phyloP scores from a whole-genome alignment of 2,888 invertebrate species.

The Portevinia maculata region DNA sequence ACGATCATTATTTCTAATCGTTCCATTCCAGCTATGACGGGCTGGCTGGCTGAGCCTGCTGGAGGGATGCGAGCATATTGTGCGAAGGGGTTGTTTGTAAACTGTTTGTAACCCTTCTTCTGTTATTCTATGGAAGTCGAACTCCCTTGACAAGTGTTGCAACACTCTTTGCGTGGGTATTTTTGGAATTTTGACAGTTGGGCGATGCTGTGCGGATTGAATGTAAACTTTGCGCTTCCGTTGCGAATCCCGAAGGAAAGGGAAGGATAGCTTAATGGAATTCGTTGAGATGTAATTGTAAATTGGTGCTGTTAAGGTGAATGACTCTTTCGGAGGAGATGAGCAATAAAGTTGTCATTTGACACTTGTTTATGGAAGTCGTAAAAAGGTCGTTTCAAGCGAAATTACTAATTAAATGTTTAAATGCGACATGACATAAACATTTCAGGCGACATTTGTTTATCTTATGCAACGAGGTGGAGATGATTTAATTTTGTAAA shows the following conservation, averaged over 20 bases:
- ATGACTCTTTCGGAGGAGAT: conserved; percentile 37
- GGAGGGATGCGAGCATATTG: conserved; percentile 62
- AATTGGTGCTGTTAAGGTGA: conserved; percentile 57
- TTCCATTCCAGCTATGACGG: conserved; percentile 2
- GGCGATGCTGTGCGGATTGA: conserved; percentile 46
- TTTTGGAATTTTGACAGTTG: conserved; percentile 68
- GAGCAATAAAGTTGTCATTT: conserved; percentile 57
- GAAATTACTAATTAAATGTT: conserved; percentile 43
- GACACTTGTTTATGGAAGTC: conserved; percentile 53
- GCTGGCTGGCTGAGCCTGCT: not conserved
- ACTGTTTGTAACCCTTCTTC: conserved; percentile 49
- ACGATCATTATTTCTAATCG: conserved; percentile 70
- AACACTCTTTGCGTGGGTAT: conserved; percentile 55
- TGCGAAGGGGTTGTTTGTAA: conserved; percentile 53
- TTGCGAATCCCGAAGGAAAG: conserved; percentile 44
- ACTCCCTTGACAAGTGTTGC: conserved; percentile 61
- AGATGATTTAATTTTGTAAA: too few relatives aligned
- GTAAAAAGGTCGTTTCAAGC: not conserved
- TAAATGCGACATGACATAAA: not conserved
- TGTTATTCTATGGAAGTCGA: conserved; percentile 18
- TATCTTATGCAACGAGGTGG: too few relatives aligned
- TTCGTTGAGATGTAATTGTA: conserved; percentile 50
- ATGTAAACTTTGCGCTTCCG: conserved; percentile 69
- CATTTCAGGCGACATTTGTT: too few relatives aligned
- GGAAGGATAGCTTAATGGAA: conserved; percentile 19